Evolutionary conservation across 2,113 vertebrate species (phyloP).

Genomic region (Narcine bancroftii): DNA sequence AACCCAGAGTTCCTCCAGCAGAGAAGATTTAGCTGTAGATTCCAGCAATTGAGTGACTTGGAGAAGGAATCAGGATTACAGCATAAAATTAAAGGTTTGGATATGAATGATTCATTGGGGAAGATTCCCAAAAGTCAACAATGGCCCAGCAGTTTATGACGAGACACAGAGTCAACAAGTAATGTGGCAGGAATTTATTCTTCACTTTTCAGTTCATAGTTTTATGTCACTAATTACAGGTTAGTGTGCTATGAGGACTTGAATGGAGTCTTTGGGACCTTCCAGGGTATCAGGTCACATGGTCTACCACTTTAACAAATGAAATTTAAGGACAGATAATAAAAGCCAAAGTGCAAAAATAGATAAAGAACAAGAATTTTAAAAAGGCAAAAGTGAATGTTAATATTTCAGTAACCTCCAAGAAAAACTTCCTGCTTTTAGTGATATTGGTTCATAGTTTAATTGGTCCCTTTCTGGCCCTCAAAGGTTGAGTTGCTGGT

Average conservation of each 20-base stretch:
- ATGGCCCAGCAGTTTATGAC: neutral
- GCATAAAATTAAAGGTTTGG: neutral
- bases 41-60: too few relatives aligned
- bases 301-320: neutral
- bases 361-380: neutral
- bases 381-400: neutral
- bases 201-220: neutral
- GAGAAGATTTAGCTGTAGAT: too few relatives aligned
- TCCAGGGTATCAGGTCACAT: neutral
- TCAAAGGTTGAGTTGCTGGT: neutral
- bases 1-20: too few relatives aligned
- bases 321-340: neutral
- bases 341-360: neutral
- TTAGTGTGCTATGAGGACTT: neutral
- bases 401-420: neutral
- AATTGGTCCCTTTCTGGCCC: neutral
- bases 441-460: neutral
- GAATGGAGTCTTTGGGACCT: neutral
- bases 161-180: neutral
- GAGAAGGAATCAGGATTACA: neutral
- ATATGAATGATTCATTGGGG: neutral
- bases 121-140: neutral
- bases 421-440: neutral
- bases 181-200: neutral
- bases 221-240: neutral